A percentile compares a stretch with the other conserved stretches of the same genome.
Conservation (phyloP, 53 echinoderm and acorn worm genomes). For the Mesocentrotus franciscanus region DNA sequence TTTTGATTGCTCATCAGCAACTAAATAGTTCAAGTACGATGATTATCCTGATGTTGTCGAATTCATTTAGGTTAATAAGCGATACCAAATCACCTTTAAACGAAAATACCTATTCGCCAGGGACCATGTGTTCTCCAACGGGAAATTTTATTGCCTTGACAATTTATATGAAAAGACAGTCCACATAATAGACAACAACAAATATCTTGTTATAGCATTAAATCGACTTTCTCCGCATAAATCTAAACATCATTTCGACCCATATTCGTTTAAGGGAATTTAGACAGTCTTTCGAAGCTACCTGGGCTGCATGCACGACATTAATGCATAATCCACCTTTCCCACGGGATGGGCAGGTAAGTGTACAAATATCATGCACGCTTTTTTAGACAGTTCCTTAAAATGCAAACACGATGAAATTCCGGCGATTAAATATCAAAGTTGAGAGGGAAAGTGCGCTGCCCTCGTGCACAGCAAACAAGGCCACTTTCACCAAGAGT, state of each 20-base stretch:
- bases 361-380: constrained; percentile 57
- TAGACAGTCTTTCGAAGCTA: not conserved
- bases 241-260: not conserved
- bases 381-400: constrained; percentile 52
- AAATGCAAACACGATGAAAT: constrained; percentile 56
- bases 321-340: constrained; percentile 31
- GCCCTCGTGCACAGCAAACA: constrained; percentile 29
- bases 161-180: not conserved
- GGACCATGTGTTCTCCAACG: not conserved
- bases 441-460: constrained; percentile 63
- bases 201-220: not conserved
- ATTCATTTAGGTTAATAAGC: not conserved
- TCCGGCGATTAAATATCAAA: constrained; percentile 60
- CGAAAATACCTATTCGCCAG: not conserved
- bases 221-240: not conserved
- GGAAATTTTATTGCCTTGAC: not conserved
- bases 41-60: not conserved
- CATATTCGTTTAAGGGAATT: not conserved
- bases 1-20: not conserved
- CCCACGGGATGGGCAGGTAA: not conserved
- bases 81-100: not conserved
- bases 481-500: constrained; percentile 19
- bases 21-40: not conserved
- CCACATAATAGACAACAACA: not conserved
- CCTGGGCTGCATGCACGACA: not conserved